Base-by-base conservation (phyloP, 2,888 invertebrate species). In the Blera fallax region DNA sequence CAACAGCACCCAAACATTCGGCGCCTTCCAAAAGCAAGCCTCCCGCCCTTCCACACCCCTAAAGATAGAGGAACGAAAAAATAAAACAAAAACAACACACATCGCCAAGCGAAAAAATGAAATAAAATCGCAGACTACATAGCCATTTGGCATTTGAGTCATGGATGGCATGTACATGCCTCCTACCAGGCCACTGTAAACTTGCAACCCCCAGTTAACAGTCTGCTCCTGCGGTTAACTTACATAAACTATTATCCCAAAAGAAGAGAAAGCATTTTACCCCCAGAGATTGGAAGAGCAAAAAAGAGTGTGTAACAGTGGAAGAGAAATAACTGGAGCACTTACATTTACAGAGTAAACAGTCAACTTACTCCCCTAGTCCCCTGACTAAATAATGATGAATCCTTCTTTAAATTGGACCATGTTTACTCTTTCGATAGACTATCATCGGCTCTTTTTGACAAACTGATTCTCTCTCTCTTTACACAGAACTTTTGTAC, bases 1-100 rank as follows among this genome's bases (percentile, higher is more conserved):
- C 72, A 72, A 67, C 76, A 72, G 72, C 76, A 85, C 85, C 85
- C 85, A 85, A 85, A 85, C 81, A 80, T 72, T 80, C 85, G 85
- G 81, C 85, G 85, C 81, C 81, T 67, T 72, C 27, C 64, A 52
- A 74, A 62, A 29, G 10, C 45, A 10, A 16, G 7, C 48, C 34
- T 8, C 73, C 52, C 3, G 24, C 56, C 52, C 40, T 37, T 29
- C 37, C 72, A 81, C 72, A 81, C 80, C 54, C 67, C 85, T 70
- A 58, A 29, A 74, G 60, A 82, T 16, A 43, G 45, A 43, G 37
- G 43, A n/a, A 29, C 27, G n/a, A 10, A 34, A 65, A 64, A 64
- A 52, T 27, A n/a, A 62, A 37, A 50, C 10, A 40, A 34, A 21
- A 43, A 45, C 11, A 48, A 65, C 21, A 43, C 45, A 29, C 54